Base-by-base conservation (phyloP, 1,140 invertebrate genomes). In the Potamilus streckersoni region DNA sequence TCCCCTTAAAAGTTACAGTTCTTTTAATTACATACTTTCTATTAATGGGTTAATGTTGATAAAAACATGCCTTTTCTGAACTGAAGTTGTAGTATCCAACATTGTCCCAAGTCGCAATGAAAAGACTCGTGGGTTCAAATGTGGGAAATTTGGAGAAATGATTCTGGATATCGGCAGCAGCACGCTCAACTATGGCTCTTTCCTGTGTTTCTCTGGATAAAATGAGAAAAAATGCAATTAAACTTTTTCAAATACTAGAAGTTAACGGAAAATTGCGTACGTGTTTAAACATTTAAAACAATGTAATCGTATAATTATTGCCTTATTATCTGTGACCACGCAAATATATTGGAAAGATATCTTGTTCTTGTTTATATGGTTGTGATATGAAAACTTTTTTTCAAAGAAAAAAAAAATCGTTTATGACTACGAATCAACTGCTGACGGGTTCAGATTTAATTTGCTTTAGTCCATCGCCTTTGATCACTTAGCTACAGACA, bases 81-180 rank as follows among this genome's bases (percentile, higher is more conserved):
- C 91, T 91, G 71, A 89, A 83, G 62, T 92, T 91, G 86, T 90
- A 94, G 82, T 92, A 93, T 2, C 94, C 94, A 17, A 95, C 95
- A 67, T 93, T 92, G 57, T 93, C 88, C 95, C 95, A 95, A 0
- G 95, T 95, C 2, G 92, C 93, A 66, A 96, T 93, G 82, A 95
- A 93, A 31, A 94, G 88, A 85, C 91, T 92, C 65, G 87, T 90
- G 0, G 94, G 92, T 71, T 90, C 87, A 85, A 97, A 98, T 66
- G 92, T 91, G 2, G 87, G 83, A 31, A 93, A 92, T 16, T 92
- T 91, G 49, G 93, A 92, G 86, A 95, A 98, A 65, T 93, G 92
- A 71, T 92, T 92, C 59, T 93, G 91, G 6, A 98, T 90, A 67
- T 93, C 92, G 73, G 92, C 90, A 5, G 92, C 92, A 0, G 94